Evolutionary conservation across 2,888 invertebrate species (phyloP), one percentile per base, ranked within the genome.

Genomic region (Lottia gigantea): DNA sequence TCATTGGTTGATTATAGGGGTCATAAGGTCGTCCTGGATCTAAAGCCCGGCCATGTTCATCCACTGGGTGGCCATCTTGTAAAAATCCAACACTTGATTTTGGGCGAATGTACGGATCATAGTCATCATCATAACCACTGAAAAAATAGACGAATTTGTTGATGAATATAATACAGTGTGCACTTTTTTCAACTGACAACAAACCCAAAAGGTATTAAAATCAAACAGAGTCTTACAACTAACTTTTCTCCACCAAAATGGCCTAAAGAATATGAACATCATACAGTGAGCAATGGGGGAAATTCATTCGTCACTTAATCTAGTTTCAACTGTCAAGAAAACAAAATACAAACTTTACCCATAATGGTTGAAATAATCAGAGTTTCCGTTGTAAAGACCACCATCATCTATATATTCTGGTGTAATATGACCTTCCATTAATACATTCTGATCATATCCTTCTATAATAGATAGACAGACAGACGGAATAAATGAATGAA

Each of bases 341-440:
- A 31, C 3, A 31, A 31, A 31, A 40, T 40, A 40, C 11, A 40
- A 40, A 8, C 64, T 70, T 64, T 71, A 78, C 78, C 78, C 74
- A 62, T 74, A 76, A 63, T 71, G 61, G 46, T 70, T 55, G 55
- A 23, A 55, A 23, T 55, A 55, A 11, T 55, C 55, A 8, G 55
- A 55, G 55, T 55, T 55, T 11, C 75, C 78, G 67, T 79, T 79
- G 75, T 85, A 85, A 76, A 85, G 76, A 26, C 84, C 84, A 62
- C 80, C 82, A 63, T 87, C 87, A 72, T 87, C 87, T 23, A 85
- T 84, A 75, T 84, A 87, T 67, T 86, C 86, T 45, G 86, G 85
- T 7, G 86, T 85, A 19, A 86, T 75, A 62, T 85, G 85, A 62
- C 86, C 86, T 71, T 86, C 86, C 82, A 86, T 83, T 75, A 87